Percentiles rank a stretch among this genome's conserved stretches.
Evolutionary conservation across 1,140 invertebrate species (phyloP).

Genomic region (Pararge aegeria): DNA sequence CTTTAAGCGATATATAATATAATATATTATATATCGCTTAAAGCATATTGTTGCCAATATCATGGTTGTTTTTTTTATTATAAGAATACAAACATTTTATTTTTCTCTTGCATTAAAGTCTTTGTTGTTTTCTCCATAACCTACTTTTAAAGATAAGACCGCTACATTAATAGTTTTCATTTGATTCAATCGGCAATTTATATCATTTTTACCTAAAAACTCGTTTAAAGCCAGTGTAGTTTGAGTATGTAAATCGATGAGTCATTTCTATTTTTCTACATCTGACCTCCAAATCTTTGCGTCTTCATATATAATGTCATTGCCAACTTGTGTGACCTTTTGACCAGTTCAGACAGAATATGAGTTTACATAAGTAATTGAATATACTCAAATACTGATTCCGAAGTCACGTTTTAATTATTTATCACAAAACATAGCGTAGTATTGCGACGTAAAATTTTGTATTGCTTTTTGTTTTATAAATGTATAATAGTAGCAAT

Average conservation of each 20-base stretch:
- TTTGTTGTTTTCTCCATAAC: not conserved
- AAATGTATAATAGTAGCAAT: too few species aligned
- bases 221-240: not conserved
- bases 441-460: not conserved
- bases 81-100: too few species aligned
- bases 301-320: slow-evolving; percentile 5
- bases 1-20: too few species aligned
- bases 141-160: not conserved
- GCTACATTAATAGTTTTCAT: not conserved
- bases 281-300: slow-evolving; percentile 17
- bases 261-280: slow-evolving; percentile 12
- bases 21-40: too few species aligned
- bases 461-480: too few species aligned
- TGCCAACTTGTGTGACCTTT: slow-evolving; percentile 14
- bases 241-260: not conserved
- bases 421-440: not conserved
- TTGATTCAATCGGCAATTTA: not conserved
- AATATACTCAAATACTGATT: not conserved
- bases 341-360: slow-evolving; percentile 5
- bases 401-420: not conserved
- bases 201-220: not conserved
- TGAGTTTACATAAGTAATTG: not conserved
- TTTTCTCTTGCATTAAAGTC: not conserved
- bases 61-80: too few species aligned
- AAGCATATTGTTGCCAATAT: too few species aligned